Base-by-base conservation (phyloP, 2,797 vertebrate species). In the Peromyscus aztecus region DNA sequence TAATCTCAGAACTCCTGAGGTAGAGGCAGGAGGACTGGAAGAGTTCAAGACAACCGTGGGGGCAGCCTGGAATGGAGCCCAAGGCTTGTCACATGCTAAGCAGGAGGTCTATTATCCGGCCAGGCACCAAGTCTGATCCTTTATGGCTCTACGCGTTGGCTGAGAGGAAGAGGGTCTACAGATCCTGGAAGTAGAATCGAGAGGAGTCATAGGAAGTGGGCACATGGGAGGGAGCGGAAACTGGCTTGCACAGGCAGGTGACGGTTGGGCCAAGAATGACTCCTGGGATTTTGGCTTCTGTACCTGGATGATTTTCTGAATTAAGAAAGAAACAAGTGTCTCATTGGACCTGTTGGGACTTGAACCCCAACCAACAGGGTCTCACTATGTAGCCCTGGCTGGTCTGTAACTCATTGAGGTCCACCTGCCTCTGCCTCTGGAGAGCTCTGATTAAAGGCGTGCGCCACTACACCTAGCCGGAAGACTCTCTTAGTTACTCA, bases 231-330 rank as follows among this genome's bases (percentile, higher is more conserved):
- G 75, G 75, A 73, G 14, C 7, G 27, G 27, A 76, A 34, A 2
- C 78, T 16, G 61, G 19, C 61, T 19, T 29, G 13, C 65, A 31
- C 49, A 16, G 71, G 65, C 63, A 17, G 23, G 59, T 23, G 31
- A 67, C 9, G 34, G 5, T 13, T 71, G 31, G 49, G 37, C 91
- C 65, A 65, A 77, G 6, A 61, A 34, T 86, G 75, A 63, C 31
- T 90, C 67, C 78, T 37, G 69, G 89, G 73, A 90, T 73, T 85
- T 87, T 34, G 81, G 71, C 77, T 71, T 95, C 16, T 49, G 67
- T 46, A 19, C 5, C 49, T 67, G 21, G 31, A 43, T 61, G 31
- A 16, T 92, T 91, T 96, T 83, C 52, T 81, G 93, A 92, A 69
- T 27, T 84, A 78, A 76, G 52, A 43, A 78, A 40, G 34, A 86